phyloP scores from a whole-genome alignment of 2,888 invertebrate genomes.

The Nomada fucata region DNA sequence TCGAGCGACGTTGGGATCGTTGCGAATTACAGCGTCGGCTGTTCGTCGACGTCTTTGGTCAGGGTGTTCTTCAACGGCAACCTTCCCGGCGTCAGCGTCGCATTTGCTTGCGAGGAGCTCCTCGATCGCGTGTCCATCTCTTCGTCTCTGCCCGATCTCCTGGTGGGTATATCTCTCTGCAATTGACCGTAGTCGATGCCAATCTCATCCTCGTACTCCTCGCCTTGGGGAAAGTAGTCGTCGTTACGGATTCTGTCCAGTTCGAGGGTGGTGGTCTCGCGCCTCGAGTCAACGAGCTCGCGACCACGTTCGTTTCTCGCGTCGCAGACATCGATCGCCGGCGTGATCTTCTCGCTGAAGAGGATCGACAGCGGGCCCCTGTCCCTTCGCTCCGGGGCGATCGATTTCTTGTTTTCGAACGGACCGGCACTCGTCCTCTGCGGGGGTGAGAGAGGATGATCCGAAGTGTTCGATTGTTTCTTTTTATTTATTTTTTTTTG shows the following conservation, averaged over 20 bases:
- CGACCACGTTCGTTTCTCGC: background rate
- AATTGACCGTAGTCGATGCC: constrained; percentile 64
- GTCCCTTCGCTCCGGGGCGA: constrained; percentile 35
- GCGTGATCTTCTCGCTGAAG: constrained; percentile 8
- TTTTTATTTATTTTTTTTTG: constrained; percentile 6
- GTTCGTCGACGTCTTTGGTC: background rate
- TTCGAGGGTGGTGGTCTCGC: background rate
- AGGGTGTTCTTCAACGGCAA: background rate
- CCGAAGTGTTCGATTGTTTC: constrained; percentile 41
- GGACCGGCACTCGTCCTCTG: constrained; percentile 47
- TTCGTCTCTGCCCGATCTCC: constrained; percentile 26
- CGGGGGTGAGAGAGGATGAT: constrained; percentile 58
- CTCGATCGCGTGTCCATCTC: constrained; percentile 13
- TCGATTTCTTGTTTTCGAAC: constrained; percentile 30
- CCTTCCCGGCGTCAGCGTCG: background rate
- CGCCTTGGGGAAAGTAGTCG: constrained; percentile 79
- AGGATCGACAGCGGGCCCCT: constrained; percentile 56
- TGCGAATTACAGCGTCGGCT: background rate
- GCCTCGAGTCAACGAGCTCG: background rate
- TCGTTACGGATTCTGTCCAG: constrained; percentile 70
- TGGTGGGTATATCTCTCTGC: constrained; percentile 6
- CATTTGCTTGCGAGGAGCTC: background rate
- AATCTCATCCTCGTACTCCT: constrained; percentile 77
- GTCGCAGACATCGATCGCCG: background rate
- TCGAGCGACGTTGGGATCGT: background rate